phyloP scores from a whole-genome alignment of 2,888 invertebrate genomes.

The Lamproptera curius region DNA sequence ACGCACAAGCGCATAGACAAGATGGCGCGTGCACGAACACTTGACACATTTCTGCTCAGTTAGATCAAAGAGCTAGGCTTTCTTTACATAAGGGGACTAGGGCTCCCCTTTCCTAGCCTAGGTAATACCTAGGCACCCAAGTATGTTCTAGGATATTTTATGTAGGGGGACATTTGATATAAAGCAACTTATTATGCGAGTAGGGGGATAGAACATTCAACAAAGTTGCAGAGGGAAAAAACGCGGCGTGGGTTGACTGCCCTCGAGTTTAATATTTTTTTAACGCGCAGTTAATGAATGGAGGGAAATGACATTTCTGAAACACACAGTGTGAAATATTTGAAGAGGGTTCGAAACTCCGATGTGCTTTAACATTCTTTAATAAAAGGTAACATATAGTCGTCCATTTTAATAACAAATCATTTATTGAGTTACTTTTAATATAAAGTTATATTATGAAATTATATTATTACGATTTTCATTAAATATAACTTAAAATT shows the following conservation, averaged over 20 bases:
- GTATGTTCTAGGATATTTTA: slow-evolving; percentile 21
- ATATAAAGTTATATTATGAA: no score
- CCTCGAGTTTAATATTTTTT: background rate
- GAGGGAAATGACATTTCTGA: no score
- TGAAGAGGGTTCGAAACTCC: no score
- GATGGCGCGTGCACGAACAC: slow-evolving; percentile 36
- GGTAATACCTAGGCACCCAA: slow-evolving; percentile 25
- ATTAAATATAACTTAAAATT: no score
- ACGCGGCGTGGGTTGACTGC: slow-evolving; percentile 2
- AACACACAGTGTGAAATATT: no score
- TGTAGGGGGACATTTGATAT: slow-evolving; percentile 23
- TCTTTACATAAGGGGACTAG: slow-evolving; percentile 39
- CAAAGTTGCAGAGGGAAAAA: slow-evolving; percentile 16
- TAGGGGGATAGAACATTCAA: slow-evolving; percentile 16
- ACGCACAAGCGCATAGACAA: slow-evolving; percentile 33
- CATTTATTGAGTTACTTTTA: no score
- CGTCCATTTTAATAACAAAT: no score
- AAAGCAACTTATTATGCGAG: slow-evolving; percentile 22
- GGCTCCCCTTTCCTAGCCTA: slow-evolving; percentile 36
- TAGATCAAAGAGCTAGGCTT: slow-evolving; percentile 43
- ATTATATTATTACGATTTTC: no score
- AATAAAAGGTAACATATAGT: no score
- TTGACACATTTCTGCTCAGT: slow-evolving; percentile 56
- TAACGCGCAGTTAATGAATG: slow-evolving; percentile 1
- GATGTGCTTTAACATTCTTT: no score